Conservation (phyloP, 2,888 invertebrate species). For the Aproaerema taeniolella region DNA sequence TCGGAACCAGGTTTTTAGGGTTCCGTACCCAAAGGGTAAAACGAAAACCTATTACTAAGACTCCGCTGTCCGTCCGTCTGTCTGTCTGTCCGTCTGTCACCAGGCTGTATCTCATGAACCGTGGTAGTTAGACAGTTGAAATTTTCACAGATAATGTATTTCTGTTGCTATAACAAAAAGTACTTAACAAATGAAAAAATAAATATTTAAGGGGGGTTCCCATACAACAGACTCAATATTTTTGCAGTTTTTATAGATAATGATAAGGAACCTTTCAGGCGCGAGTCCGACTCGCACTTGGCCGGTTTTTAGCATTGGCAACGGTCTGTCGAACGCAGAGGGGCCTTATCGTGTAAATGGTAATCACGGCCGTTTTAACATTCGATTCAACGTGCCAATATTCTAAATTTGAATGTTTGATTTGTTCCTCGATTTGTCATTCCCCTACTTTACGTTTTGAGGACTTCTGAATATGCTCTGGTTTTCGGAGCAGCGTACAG, state of each 20-base stretch:
- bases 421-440: no score
- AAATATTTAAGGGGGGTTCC: background rate
- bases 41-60: background rate
- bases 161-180: background rate
- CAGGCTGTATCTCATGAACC: background rate
- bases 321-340: no score
- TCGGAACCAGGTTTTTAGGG: slow-evolving; percentile 1
- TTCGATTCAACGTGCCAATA: background rate
- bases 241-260: background rate
- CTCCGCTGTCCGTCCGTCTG: background rate
- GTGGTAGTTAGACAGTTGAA: background rate
- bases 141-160: background rate
- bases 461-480: no score
- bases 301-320: background rate
- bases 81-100: background rate
- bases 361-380: no score
- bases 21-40: slow-evolving; percentile 1
- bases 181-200: background rate
- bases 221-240: background rate
- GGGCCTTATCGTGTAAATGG: no score
- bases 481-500: no score
- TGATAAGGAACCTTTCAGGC: background rate
- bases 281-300: background rate
- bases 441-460: no score
- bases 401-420: no score